Evolutionary conservation across 2,888 invertebrate species (phyloP).

Genomic region (Rhagonycha lutea): DNA sequence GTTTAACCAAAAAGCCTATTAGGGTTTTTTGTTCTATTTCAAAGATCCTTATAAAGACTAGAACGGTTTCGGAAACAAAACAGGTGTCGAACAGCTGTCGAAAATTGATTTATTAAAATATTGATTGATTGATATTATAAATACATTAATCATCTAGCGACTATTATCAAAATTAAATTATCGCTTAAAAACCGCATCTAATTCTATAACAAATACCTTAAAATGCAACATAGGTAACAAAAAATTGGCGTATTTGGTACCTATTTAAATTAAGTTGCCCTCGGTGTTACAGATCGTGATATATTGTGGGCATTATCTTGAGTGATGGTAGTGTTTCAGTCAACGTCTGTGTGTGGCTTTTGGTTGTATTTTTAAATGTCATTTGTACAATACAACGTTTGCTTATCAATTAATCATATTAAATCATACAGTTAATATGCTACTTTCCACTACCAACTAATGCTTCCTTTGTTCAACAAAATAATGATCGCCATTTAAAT

Average conservation of each 20-base stretch:
- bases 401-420: constrained; percentile 32
- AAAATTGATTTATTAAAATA: constrained; percentile 29
- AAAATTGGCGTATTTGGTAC: constrained; percentile 1
- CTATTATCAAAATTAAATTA: constrained; percentile 22
- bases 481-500: not conserved
- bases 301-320: constrained; percentile 46
- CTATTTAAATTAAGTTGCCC: constrained; percentile 23
- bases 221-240: constrained; percentile 1
- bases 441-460: not conserved
- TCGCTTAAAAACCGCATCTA: not conserved
- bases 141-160: constrained; percentile 20
- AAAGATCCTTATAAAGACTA: constrained; percentile 28
- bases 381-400: constrained; percentile 41
- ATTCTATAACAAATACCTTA: constrained; percentile 14
- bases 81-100: constrained; percentile 29
- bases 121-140: constrained; percentile 26
- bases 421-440: constrained; percentile 9
- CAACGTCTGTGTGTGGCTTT: constrained; percentile 48
- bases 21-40: constrained; percentile 34
- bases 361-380: constrained; percentile 45
- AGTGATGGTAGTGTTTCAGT: constrained; percentile 49
- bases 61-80: constrained; percentile 21
- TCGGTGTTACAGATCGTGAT: constrained; percentile 27
- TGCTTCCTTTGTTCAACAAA: not conserved
- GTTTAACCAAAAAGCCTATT: constrained; percentile 41